These are phyloP conservation scores for Epizoanthus rinbou DNA, from an alignment of 92 coral and sea anemone genomes.

Conservation along the genomic window DNA sequence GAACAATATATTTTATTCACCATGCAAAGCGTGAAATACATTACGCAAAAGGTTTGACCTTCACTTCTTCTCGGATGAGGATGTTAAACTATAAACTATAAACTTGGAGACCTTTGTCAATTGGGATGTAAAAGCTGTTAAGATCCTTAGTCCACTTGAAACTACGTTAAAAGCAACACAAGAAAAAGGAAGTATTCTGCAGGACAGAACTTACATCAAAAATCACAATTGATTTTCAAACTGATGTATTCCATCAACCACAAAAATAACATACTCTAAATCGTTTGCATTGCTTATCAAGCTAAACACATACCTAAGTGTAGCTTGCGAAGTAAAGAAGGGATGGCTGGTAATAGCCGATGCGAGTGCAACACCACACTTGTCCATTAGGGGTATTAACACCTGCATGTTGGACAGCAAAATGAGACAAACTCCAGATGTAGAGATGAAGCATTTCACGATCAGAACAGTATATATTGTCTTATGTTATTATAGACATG, in stretches of 20 bases:
- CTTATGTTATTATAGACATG: background rate
- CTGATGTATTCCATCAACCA: background rate
- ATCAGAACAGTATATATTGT: background rate
- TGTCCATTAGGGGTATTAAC: slow-evolving; percentile 79
- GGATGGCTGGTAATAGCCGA: slow-evolving; percentile 66
- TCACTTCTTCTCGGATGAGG: no score
- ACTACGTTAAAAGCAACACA: no score
- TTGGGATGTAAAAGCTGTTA: no score
- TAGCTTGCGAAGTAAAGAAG: slow-evolving; percentile 72
- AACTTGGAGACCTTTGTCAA: no score
- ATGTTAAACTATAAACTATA: no score
- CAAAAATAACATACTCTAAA: background rate
- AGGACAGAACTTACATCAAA: no score
- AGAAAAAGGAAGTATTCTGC: no score
- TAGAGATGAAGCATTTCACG: background rate
- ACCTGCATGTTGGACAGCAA: slow-evolving; percentile 50
- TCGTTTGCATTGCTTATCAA: no score
- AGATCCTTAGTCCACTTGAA: slow-evolving; percentile 46
- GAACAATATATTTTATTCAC: no score
- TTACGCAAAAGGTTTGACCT: no score
- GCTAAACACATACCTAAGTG: slow-evolving; percentile 48
- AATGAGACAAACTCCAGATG: background rate
- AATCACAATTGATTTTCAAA: background rate
- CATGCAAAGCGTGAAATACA: no score
- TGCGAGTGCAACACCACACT: slow-evolving; percentile 84